Percentiles rank a stretch among this genome's conserved stretches.
Evolutionary conservation across 2,113 vertebrate species (phyloP).

Genomic region (Conger conger): DNA sequence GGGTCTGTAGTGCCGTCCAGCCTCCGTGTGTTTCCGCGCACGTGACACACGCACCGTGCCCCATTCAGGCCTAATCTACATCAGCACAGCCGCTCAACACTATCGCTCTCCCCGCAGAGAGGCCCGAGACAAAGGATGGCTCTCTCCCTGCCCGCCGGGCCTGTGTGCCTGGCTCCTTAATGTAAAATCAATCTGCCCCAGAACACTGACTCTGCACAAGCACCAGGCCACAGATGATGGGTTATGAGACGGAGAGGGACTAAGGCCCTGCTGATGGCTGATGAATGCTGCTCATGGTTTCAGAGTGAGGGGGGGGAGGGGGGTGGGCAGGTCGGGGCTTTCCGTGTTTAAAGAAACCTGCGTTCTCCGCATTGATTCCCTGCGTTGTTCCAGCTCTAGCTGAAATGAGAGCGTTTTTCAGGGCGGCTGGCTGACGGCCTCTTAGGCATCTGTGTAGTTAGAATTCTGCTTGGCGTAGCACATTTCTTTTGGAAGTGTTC

Average conservation of each 20-base stretch:
- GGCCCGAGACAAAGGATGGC: not conserved
- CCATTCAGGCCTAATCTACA: not conserved
- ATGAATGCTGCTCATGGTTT: not conserved
- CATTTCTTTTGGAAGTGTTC: too few relatives aligned
- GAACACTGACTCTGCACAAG: slow-evolving; percentile 45
- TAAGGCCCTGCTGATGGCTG: not conserved
- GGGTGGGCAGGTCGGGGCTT: too few relatives aligned
- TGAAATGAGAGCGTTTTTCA: not conserved
- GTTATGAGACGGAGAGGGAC: slow-evolving; percentile 22
- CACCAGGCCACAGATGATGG: slow-evolving; percentile 30
- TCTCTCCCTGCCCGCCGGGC: not conserved
- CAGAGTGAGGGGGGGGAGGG: too few relatives aligned
- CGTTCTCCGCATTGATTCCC: not conserved
- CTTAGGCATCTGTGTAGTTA: not conserved
- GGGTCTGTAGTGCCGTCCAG: not conserved
- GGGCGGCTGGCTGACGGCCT: not conserved
- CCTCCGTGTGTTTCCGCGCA: not conserved
- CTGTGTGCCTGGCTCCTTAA: slow-evolving; percentile 38
- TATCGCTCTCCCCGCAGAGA: not conserved
- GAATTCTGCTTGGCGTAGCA: not conserved
- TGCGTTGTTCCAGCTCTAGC: not conserved
- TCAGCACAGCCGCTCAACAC: not conserved
- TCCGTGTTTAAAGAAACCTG: not conserved
- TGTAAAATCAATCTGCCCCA: slow-evolving; percentile 61
- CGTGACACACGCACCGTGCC: not conserved